phyloP scores from a whole-genome alignment of 2,113 vertebrate species.

The Microtus ochrogaster region DNA sequence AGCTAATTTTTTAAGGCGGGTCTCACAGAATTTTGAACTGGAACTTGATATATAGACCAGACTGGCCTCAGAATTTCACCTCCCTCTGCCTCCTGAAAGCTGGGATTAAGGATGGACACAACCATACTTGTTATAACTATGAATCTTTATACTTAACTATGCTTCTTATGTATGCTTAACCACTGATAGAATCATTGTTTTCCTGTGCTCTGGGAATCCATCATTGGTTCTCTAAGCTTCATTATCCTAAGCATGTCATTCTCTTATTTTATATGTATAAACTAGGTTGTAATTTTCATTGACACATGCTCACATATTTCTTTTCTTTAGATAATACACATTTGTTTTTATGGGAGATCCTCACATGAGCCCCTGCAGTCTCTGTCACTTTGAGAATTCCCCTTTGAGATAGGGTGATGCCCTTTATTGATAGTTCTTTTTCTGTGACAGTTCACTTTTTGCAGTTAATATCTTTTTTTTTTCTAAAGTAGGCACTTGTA shows the following conservation, averaged over 20 bases:
- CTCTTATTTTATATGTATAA: neutral
- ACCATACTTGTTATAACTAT: neutral
- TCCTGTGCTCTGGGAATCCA: neutral
- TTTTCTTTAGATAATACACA: neutral
- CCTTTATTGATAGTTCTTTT: slow-evolving; percentile 25
- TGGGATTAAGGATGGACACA: neutral
- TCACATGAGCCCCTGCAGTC: slow-evolving; percentile 25
- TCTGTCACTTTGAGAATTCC: neutral
- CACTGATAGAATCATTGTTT: neutral
- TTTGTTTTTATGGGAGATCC: neutral
- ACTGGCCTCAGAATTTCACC: neutral
- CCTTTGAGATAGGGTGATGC: slow-evolving; percentile 32
- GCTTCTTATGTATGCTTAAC: neutral
- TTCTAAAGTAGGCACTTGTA: slow-evolving; percentile 34
- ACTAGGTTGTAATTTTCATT: neutral
- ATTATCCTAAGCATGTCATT: slow-evolving; percentile 25
- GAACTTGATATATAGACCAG: neutral
- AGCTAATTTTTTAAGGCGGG: neutral
- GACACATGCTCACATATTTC: neutral
- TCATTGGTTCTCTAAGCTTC: slow-evolving; percentile 5
- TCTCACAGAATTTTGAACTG: neutral
- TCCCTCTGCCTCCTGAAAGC: neutral
- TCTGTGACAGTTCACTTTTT: slow-evolving; percentile 71
- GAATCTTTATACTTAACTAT: neutral
- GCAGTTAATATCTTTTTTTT: slow-evolving; percentile 17